Evolutionary conservation across 2,888 invertebrate genomes (phyloP).

Genomic region (Pardosa pseudoannulata): DNA sequence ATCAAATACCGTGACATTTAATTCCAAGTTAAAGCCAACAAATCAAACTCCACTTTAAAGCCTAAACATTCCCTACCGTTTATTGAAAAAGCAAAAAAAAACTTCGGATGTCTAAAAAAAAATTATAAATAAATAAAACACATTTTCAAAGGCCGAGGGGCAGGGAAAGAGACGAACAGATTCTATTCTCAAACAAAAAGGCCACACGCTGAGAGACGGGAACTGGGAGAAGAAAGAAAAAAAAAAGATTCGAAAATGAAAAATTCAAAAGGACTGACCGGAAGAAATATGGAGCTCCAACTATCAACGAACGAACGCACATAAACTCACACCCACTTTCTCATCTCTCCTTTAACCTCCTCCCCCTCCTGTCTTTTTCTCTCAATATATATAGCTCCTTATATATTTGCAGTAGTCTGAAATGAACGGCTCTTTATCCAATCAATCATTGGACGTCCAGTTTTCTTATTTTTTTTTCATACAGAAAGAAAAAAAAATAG

Average conservation of each 20-base stretch:
- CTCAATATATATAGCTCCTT: conserved; percentile 55
- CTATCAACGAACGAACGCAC: conserved; percentile 69
- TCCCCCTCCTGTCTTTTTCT: conserved; percentile 29
- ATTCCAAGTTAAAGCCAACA: conserved; percentile 18
- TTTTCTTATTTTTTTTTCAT: too few species aligned
- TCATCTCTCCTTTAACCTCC: conserved; percentile 39
- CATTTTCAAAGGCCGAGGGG: background rate
- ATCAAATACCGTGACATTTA: conserved; percentile 9
- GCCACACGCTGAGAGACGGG: conserved; percentile 44
- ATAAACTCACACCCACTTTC: conserved; percentile 70
- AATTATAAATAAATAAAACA: conserved; percentile 15
- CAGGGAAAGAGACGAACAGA: conserved; percentile 24
- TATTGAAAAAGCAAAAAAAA: conserved; percentile 33
- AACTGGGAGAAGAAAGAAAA: conserved; percentile 18
- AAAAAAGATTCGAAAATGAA: conserved; percentile 53
- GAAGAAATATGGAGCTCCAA: conserved; percentile 69
- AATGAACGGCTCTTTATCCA: conserved; percentile 68
- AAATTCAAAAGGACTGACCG: conserved; percentile 67
- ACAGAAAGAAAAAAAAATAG: background rate
- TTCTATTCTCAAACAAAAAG: conserved; percentile 32
- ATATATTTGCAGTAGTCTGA: conserved; percentile 60
- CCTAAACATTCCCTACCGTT: conserved; percentile 14
- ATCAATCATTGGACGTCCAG: conserved; percentile 57
- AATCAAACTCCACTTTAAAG: conserved; percentile 31
- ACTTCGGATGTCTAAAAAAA: conserved; percentile 15